These are phyloP conservation scores for Acromyrmex charruanus DNA, from an alignment of 1,140 invertebrate species.

Conservation along the genomic window DNA sequence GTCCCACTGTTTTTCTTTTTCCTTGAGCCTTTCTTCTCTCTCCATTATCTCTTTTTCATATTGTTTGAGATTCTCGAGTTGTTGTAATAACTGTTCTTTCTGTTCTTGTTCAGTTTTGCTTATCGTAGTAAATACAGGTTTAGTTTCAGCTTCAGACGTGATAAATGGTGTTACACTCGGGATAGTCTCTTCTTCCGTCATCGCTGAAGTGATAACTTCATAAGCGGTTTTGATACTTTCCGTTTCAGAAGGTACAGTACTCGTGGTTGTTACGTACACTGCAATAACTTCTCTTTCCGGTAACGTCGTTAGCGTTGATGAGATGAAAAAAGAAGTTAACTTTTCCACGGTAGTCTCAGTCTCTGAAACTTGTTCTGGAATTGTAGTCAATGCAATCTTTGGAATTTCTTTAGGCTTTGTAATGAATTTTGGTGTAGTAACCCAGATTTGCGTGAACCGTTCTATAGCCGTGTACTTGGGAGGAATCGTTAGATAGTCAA, in stretches of 20 bases:
- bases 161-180: background rate
- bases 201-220: background rate
- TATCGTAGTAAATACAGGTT: slow-evolving; percentile 18
- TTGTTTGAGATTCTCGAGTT: background rate
- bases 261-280: background rate
- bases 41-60: slow-evolving; percentile 10
- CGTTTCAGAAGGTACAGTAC: background rate
- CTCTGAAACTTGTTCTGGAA: background rate
- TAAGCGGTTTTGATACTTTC: slow-evolving; percentile 6
- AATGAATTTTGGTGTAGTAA: background rate
- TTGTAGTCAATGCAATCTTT: background rate
- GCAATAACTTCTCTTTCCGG: slow-evolving; percentile 27
- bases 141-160: background rate
- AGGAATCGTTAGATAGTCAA: slow-evolving; percentile 23
- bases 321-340: slow-evolving; percentile 25
- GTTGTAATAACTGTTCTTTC: background rate
- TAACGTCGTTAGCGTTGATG: slow-evolving; percentile 21
- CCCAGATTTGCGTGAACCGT: background rate
- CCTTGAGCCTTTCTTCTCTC: slow-evolving; percentile 17
- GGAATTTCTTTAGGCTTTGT: slow-evolving; percentile 32
- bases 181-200: background rate
- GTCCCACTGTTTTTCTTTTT: slow-evolving; percentile 7
- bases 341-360: background rate
- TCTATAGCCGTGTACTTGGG: background rate
- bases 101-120: slow-evolving; percentile 5